A percentile compares a stretch with the other conserved stretches of the same genome.
These are phyloP conservation scores for Hoplostethus mediterraneus DNA, from an alignment of 2,797 vertebrate species.

Conservation along the genomic window DNA sequence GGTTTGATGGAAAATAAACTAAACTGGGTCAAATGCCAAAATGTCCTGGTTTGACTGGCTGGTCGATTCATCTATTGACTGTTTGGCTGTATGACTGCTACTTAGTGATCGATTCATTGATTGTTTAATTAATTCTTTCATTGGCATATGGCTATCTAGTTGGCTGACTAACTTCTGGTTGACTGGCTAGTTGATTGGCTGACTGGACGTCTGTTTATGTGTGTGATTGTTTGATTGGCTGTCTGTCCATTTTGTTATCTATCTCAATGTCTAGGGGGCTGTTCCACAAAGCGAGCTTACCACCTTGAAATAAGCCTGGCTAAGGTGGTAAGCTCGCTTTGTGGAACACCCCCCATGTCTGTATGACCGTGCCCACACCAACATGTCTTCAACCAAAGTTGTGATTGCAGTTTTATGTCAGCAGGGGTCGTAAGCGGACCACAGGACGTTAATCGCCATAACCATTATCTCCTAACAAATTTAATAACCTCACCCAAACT, in stretches of 20 bases:
- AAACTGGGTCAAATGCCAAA: slow-evolving; percentile 47
- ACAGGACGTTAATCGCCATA: not conserved
- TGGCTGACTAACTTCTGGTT: too few species aligned
- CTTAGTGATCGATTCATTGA: not conserved
- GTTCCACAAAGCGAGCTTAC: too few species aligned
- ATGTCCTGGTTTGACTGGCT: slow-evolving; percentile 5
- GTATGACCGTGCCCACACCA: too few species aligned
- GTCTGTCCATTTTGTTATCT: not conserved
- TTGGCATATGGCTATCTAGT: not conserved
- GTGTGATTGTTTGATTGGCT: not conserved
- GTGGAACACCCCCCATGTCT: too few species aligned
- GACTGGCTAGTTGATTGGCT: too few species aligned
- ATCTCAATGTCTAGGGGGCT: not conserved
- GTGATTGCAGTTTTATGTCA: slow-evolving; percentile 57
- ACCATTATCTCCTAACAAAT: too few species aligned
- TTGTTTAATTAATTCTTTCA: not conserved
- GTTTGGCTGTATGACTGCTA: not conserved
- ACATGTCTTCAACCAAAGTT: slow-evolving; percentile 7
- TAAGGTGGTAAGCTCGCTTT: too few species aligned
- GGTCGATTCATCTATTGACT: not conserved
- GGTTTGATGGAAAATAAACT: slow-evolving; percentile 67
- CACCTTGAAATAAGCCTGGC: too few species aligned
- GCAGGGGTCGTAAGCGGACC: slow-evolving; percentile 63
- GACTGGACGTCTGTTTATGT: too few species aligned
- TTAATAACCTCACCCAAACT: too few species aligned